Percentiles rank a stretch among this genome's conserved stretches.
Conservation (phyloP, 2,888 invertebrate genomes). For the Crioceris asparagi region DNA sequence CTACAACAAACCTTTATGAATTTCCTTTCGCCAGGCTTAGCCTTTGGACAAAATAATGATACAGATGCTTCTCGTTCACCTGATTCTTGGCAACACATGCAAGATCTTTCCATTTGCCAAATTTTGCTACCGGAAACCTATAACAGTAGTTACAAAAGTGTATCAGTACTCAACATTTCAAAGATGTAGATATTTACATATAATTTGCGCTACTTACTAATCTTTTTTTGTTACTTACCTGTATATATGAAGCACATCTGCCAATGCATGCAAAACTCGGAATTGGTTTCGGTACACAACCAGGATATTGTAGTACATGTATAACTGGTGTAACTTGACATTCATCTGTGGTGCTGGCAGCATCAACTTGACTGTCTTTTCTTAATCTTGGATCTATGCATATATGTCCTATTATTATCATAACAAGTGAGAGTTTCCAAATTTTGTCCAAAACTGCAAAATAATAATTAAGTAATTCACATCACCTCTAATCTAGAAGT, state of each 20-base stretch:
- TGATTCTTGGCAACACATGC: conserved; percentile 92
- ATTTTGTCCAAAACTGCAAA: conserved; percentile 20
- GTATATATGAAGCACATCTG: conserved; percentile 82
- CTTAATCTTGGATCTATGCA: conserved; percentile 33
- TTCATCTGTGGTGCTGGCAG: conserved; percentile 51
- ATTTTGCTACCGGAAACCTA: conserved; percentile 91
- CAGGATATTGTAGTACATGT: conserved; percentile 81
- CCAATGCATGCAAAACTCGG: conserved; percentile 90
- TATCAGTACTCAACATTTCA: no score
- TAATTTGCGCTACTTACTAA: no score
- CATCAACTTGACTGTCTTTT: conserved; percentile 28
- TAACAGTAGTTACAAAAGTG: no score
- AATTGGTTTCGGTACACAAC: conserved; percentile 86
- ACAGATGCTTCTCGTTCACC: conserved; percentile 86
- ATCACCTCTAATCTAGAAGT: no score
- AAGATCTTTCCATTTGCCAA: conserved; percentile 93
- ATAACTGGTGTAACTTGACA: conserved; percentile 88
- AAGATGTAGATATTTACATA: no score
- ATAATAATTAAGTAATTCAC: no score
- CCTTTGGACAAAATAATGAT: conserved; percentile 79
- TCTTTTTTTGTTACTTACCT: conserved; percentile 58
- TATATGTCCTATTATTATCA: conserved; percentile 30
- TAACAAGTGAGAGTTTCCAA: conserved; percentile 23
- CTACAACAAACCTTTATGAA: conserved; percentile 57
- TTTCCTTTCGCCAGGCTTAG: conserved; percentile 74